phyloP scores from a whole-genome alignment of 2,888 invertebrate species.

The Ectemnius lituratus region DNA sequence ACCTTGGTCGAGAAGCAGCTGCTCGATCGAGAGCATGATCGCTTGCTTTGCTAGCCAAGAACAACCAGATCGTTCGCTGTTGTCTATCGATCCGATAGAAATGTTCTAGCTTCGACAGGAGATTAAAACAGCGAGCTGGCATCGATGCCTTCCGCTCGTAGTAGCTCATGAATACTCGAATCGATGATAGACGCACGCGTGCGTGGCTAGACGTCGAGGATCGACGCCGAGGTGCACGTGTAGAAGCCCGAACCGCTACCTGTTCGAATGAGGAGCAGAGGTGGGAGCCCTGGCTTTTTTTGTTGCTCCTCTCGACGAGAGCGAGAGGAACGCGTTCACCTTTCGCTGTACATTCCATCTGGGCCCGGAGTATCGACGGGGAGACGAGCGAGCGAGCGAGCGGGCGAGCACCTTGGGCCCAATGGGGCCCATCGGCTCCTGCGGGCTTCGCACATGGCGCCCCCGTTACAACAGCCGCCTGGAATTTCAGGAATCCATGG shows the following conservation, averaged over 20 bases:
- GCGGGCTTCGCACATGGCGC: slow-evolving; percentile 43
- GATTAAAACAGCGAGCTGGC: too few species aligned
- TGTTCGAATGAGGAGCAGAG: slow-evolving; percentile 35
- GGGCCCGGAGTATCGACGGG: slow-evolving; percentile 36
- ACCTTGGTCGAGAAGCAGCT: not conserved
- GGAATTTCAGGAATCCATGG: slow-evolving; percentile 57
- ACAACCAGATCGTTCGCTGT: too few species aligned
- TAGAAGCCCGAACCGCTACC: slow-evolving; percentile 16
- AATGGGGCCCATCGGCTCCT: slow-evolving; percentile 36
- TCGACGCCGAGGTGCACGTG: slow-evolving; percentile 25
- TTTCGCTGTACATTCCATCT: slow-evolving; percentile 61
- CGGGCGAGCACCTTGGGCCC: slow-evolving; percentile 1
- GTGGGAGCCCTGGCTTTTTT: slow-evolving; percentile 40
- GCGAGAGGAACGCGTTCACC: slow-evolving; percentile 62
- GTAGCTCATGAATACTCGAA: not conserved
- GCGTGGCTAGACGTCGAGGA: not conserved
- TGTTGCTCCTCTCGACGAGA: slow-evolving; percentile 51
- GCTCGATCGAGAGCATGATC: not conserved
- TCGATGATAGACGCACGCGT: not conserved
- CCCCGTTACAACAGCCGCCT: slow-evolving; percentile 38
- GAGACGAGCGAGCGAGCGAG: slow-evolving; percentile 19
- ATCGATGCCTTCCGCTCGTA: not conserved
- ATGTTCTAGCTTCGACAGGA: too few species aligned
- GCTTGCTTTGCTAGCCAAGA: not conserved
- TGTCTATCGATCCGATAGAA: not conserved